phyloP scores from a whole-genome alignment of 2,113 vertebrate species.

The Vireo altiloquus region DNA sequence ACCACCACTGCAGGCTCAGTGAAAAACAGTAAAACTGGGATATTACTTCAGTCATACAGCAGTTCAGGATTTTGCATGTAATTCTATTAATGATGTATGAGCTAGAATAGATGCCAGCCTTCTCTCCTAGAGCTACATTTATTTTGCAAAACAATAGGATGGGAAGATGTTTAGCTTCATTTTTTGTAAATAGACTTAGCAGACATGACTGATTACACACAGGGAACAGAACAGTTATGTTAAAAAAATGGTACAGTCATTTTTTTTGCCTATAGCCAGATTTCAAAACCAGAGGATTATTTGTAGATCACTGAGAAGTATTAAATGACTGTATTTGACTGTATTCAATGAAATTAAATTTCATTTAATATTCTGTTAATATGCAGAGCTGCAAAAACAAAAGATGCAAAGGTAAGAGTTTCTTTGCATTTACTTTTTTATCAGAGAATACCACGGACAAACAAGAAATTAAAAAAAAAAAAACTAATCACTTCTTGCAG shows the following conservation, averaged over 20 bases:
- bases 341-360: not conserved
- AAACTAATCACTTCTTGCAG: not conserved
- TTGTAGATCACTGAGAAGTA: slow-evolving; percentile 62
- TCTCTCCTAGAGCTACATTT: slow-evolving; percentile 44
- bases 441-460: slow-evolving; percentile 28
- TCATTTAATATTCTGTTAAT: slow-evolving; percentile 63
- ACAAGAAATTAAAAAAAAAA: not conserved
- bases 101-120: not conserved
- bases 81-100: slow-evolving; percentile 47
- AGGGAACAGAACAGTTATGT: slow-evolving; percentile 37
- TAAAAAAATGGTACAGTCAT: slow-evolving; percentile 43
- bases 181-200: slow-evolving; percentile 59
- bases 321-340: slow-evolving; percentile 21
- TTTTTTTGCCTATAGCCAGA: slow-evolving; percentile 50
- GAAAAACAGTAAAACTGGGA: not conserved
- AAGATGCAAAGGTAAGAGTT: slow-evolving; percentile 41
- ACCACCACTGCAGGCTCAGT: not conserved
- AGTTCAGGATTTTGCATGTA: not conserved
- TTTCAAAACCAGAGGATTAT: slow-evolving; percentile 61
- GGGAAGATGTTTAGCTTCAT: slow-evolving; percentile 50
- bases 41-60: not conserved
- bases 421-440: slow-evolving; percentile 20
- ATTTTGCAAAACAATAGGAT: slow-evolving; percentile 52
- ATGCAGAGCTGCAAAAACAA: slow-evolving; percentile 27
- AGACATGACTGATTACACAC: slow-evolving; percentile 48